A percentile compares a stretch with the other conserved stretches of the same genome.
Conservation (phyloP, 1,140 invertebrate genomes). For the Protaetia brevitarsis region DNA sequence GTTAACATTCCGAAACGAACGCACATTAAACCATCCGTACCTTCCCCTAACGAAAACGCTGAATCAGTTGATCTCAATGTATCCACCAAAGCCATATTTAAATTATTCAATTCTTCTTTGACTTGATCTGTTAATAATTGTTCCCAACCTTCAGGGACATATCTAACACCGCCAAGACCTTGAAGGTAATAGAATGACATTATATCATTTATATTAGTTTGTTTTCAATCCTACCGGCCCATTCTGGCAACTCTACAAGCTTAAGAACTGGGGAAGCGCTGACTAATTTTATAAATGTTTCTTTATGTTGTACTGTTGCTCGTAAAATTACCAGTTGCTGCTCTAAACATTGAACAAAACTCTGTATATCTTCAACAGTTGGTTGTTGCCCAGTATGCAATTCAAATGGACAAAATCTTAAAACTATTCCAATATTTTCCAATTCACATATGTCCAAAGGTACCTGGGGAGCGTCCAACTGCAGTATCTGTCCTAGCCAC, state of each 20-base stretch:
- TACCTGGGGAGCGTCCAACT: constrained; percentile 72
- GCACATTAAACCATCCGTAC: constrained; percentile 80
- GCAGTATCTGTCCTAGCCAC: constrained; percentile 93
- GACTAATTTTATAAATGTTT: constrained; percentile 78
- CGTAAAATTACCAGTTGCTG: constrained; percentile 85
- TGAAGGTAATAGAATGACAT: constrained; percentile 28
- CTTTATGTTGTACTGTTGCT: constrained; percentile 85
- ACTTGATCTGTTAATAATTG: constrained; percentile 69
- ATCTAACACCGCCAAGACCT: constrained; percentile 91
- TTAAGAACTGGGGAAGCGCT: constrained; percentile 70
- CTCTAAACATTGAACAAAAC: constrained; percentile 74
- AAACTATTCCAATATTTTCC: constrained; percentile 75
- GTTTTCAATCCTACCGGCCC: constrained; percentile 77
- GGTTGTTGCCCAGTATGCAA: constrained; percentile 51
- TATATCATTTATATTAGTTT: neutral
- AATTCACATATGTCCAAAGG: constrained; percentile 78
- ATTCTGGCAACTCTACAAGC: constrained; percentile 77
- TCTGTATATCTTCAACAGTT: constrained; percentile 66
- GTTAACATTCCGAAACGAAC: constrained; percentile 97
- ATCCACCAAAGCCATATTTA: constrained; percentile 88
- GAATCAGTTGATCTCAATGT: constrained; percentile 84
- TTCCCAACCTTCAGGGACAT: constrained; percentile 67
- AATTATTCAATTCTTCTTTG: constrained; percentile 80
- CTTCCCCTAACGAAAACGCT: constrained; percentile 92
- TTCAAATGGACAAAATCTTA: constrained; percentile 84